Evolutionary conservation across 1,140 invertebrate genomes (phyloP).

Genomic region (Orius insidiosus): DNA sequence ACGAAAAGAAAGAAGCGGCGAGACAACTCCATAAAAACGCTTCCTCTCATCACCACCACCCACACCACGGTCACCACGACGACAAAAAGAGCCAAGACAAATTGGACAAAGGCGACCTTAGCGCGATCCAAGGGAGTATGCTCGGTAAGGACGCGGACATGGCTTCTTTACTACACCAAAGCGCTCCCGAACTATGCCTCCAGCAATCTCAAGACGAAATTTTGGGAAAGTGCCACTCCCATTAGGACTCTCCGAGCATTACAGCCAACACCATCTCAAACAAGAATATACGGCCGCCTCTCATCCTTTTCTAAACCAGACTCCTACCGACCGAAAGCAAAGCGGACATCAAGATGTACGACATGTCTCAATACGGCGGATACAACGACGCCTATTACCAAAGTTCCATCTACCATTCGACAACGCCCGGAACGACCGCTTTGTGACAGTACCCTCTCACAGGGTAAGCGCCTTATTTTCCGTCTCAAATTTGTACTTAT

Average conservation of each 20-base stretch:
- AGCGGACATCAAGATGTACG: conserved; percentile 54
- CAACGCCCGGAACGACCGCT: conserved; percentile 40
- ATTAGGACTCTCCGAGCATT: conserved; percentile 33
- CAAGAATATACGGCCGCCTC: conserved; percentile 66
- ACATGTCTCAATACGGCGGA: conserved; percentile 31
- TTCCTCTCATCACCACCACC: conserved; percentile 29
- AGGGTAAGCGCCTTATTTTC: conserved; percentile 11
- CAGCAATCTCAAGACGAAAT: conserved; percentile 38
- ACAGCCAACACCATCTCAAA: conserved; percentile 47
- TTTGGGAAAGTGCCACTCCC: conserved; percentile 41
- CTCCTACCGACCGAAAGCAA: conserved; percentile 70
- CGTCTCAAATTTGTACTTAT: not conserved
- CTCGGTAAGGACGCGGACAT: conserved; percentile 17
- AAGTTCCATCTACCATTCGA: conserved; percentile 51
- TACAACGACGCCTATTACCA: conserved; percentile 65
- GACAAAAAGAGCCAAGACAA: conserved; percentile 19
- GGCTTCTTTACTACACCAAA: conserved; percentile 17
- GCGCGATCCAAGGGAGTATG: conserved; percentile 12
- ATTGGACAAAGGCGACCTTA: conserved; percentile 20
- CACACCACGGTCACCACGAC: conserved; percentile 28
- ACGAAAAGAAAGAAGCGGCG: conserved; percentile 80
- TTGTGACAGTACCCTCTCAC: conserved; percentile 24
- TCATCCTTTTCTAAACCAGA: conserved; percentile 82
- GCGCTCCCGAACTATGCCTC: conserved; percentile 21
- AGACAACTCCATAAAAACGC: conserved; percentile 57